Percentiles rank a stretch among this genome's conserved stretches.
Conservation (phyloP, 1,140 invertebrate genomes). For the Trichonephila clavipes region DNA sequence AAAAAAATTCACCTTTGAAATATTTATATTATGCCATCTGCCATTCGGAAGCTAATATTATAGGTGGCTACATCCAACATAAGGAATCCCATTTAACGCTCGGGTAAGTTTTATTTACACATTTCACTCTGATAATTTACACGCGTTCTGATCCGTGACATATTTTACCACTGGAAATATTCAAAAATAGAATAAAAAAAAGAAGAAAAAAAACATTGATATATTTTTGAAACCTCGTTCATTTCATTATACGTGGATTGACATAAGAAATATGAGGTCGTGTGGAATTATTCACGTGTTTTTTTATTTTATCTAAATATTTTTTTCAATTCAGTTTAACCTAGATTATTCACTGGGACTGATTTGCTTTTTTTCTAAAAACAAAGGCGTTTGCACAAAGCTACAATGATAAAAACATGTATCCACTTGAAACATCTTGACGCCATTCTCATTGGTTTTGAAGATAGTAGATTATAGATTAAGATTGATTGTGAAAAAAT, state of each 20-base stretch:
- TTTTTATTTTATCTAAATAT: background rate
- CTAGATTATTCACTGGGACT: conserved; percentile 1
- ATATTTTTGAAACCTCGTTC: background rate
- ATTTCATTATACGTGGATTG: background rate
- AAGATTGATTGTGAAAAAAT: too few species aligned
- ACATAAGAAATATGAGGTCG: background rate
- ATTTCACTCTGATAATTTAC: conserved; percentile 48
- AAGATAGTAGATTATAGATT: too few species aligned
- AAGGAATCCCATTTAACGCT: background rate
- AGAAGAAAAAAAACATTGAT: background rate
- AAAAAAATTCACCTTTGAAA: background rate
- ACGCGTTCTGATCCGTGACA: conserved; percentile 23
- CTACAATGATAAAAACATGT: too few species aligned
- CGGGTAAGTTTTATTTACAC: conserved; percentile 19
- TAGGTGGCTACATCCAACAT: background rate
- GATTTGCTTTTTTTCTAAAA: background rate
- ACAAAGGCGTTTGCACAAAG: too few species aligned
- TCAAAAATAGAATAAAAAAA: background rate
- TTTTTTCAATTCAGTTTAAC: background rate
- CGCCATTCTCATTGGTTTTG: too few species aligned
- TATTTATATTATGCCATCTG: background rate
- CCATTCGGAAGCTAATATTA: background rate
- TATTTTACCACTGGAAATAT: background rate
- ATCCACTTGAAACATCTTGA: too few species aligned
- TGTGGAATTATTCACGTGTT: background rate